phyloP scores from a whole-genome alignment of 2,113 vertebrate species.

The Pyxicephalus adspersus region DNA sequence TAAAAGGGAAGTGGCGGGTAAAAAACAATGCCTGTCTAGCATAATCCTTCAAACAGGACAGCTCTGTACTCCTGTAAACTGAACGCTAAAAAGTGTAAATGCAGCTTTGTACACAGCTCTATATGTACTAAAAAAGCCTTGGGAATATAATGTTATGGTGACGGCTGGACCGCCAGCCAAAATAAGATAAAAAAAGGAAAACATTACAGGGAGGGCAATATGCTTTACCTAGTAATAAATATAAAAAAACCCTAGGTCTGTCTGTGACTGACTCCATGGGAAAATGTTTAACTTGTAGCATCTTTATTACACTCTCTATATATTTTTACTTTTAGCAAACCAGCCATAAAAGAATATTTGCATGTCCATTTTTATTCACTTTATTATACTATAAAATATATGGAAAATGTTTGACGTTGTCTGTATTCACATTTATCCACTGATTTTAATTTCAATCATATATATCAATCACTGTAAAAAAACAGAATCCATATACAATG shows the following conservation, averaged over 20 bases:
- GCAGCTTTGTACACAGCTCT: background rate
- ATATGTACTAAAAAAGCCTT: constrained; percentile 1
- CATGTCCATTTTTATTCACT: background rate
- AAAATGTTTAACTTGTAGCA: background rate
- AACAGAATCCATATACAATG: too few species aligned
- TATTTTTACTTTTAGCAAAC: background rate
- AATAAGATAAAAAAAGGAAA: background rate
- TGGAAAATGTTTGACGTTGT: too few species aligned
- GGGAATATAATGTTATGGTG: constrained; percentile 23
- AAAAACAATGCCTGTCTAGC: too few species aligned
- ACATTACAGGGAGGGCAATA: background rate
- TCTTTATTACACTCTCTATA: background rate
- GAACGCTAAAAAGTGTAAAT: too few species aligned
- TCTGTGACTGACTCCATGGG: constrained; percentile 1
- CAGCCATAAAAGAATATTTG: background rate
- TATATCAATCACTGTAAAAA: too few species aligned
- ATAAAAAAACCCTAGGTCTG: background rate
- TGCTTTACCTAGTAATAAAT: background rate
- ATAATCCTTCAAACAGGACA: too few species aligned
- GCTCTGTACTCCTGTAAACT: too few species aligned
- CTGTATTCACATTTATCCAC: too few species aligned
- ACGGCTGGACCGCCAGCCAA: constrained; percentile 28
- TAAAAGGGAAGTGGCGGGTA: too few species aligned
- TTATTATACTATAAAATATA: too few species aligned
- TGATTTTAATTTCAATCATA: too few species aligned